Evolutionary conservation across 2,888 invertebrate species (phyloP).

Genomic region (Drosophila phalerata): DNA sequence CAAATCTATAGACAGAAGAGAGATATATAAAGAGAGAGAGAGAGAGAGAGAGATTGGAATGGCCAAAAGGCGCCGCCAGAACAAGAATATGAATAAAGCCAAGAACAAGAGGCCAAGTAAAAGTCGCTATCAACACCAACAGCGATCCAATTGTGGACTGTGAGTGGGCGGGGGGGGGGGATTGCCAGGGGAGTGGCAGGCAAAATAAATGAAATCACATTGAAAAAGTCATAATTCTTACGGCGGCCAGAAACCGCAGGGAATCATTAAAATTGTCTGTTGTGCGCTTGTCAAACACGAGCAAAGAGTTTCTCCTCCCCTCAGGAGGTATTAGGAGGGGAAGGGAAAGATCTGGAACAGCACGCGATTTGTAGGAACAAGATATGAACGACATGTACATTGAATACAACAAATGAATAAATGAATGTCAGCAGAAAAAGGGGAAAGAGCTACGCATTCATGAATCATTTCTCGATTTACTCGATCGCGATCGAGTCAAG

Average conservation of each 20-base stretch:
- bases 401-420: slow-evolving; percentile 73
- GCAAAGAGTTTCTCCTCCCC: slow-evolving; percentile 8
- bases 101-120: slow-evolving; percentile 55
- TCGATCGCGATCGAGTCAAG: slow-evolving; percentile 54
- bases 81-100: slow-evolving; percentile 6
- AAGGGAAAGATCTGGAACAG: slow-evolving; percentile 46
- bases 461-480: slow-evolving; percentile 65
- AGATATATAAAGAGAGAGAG: slow-evolving; percentile 24
- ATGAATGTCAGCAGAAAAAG: slow-evolving; percentile 9
- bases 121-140: slow-evolving; percentile 77
- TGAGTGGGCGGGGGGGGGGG: background rate
- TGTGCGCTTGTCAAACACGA: slow-evolving; percentile 76
- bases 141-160: slow-evolving; percentile 46
- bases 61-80: slow-evolving; percentile 57
- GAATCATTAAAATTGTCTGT: slow-evolving; percentile 78
- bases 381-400: slow-evolving; percentile 80
- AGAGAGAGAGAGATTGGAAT: slow-evolving; percentile 37
- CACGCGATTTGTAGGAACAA: slow-evolving; percentile 79
- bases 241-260: slow-evolving; percentile 67
- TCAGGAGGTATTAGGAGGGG: slow-evolving; percentile 4
- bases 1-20: slow-evolving; percentile 35
- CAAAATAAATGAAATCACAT: slow-evolving; percentile 78
- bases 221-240: slow-evolving; percentile 78
- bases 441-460: slow-evolving; percentile 46
- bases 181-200: slow-evolving; percentile 11